Base-by-base conservation (phyloP, 2,797 vertebrate genomes). In the Periophthalmus magnuspinnatus region DNA sequence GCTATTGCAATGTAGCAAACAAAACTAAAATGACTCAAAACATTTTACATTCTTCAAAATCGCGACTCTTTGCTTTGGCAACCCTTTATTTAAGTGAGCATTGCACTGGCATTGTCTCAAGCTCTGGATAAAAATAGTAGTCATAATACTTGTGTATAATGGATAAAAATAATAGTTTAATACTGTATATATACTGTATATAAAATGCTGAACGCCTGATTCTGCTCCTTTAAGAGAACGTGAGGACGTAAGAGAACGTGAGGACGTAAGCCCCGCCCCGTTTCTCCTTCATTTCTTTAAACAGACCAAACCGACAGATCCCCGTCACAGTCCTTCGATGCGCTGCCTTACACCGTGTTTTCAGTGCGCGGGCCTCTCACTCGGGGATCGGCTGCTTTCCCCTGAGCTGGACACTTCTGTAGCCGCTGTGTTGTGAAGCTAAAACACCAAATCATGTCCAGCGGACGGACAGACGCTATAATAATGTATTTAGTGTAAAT, bases 381-480 rank as follows among this genome's bases (percentile, higher is more conserved):
- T 78, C 70, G 34, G 10, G 0, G 1, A 65, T 88, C 52, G 80
- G 86, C 54, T 93, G 5, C 41, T 86, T 55, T 73, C 0, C 72
- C 55, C 91, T 93, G 76, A 65, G 10, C 38, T 17, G 45, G 59
- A 36, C 56, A 70, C 81, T 55, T 77, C 55, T 56, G 72, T 55
- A 73, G 48, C 52, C 70, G 69, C 76, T 76, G 77, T 82, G 77
- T 86, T 85, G 78, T 91, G 77, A 69, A 83, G 82, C 85, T 79
- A 73, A 81, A 84, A 91, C 83, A 76, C 68, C 64, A 76, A 83
- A 87, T 84, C 84, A 91, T 91, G 90, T 56, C 80, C 67, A 66
- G 67, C 11, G 69, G 84, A 81, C 77, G 64, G 50, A 83, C 78
- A 66, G 47, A 14, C 36, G 74, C 72, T 59, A 74, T 83, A 86